These are phyloP conservation scores for Napeogenes inachia DNA, from an alignment of 2,888 invertebrate species.

Conservation along the genomic window DNA sequence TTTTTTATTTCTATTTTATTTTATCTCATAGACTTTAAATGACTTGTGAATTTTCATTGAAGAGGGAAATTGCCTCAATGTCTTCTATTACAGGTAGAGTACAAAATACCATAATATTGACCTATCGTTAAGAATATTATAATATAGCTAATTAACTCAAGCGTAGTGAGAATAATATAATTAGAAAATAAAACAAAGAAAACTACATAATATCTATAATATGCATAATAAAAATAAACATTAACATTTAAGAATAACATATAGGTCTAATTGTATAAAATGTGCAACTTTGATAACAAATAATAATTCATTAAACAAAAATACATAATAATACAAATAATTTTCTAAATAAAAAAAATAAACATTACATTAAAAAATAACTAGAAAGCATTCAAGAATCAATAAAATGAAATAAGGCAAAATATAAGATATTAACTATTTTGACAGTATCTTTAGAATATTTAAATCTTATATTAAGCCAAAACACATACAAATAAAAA, in stretches of 20 bases:
- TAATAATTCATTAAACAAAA: conserved; percentile 16
- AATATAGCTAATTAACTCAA: background rate
- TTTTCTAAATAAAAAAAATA: conserved; percentile 22
- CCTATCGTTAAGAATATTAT: conserved; percentile 4
- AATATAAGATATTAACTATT: conserved; percentile 16
- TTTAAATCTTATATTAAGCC: conserved; percentile 26
- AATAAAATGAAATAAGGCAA: conserved; percentile 17
- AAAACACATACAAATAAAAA: conserved; percentile 31
- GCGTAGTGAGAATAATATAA: background rate
- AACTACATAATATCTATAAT: conserved; percentile 1
- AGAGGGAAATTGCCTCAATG: no score
- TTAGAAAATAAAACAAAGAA: background rate
- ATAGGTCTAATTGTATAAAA: conserved; percentile 4
- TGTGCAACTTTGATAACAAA: conserved; percentile 10
- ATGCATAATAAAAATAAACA: background rate
- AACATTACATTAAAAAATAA: conserved; percentile 27
- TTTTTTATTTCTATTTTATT: background rate
- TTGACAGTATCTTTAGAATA: no score
- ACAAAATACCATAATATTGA: no score
- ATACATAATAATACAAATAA: conserved; percentile 25
- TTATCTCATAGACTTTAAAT: background rate
- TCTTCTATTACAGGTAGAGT: no score
- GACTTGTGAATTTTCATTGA: no score
- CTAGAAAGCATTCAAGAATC: conserved; percentile 33
- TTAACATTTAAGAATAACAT: background rate